Conservation (phyloP, 1,140 invertebrate species). For the Maniola jurtina region DNA sequence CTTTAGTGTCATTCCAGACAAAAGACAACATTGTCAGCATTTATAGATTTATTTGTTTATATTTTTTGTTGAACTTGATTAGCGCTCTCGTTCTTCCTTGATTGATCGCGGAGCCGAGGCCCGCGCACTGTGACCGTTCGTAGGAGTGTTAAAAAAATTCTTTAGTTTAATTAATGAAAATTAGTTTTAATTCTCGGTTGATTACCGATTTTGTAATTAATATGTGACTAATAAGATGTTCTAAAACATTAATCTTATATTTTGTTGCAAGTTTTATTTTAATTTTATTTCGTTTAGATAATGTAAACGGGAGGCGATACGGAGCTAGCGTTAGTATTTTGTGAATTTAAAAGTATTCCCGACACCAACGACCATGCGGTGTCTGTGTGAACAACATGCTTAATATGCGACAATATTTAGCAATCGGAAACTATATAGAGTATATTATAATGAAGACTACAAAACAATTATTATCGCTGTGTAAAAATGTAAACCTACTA, state of each 20-base stretch:
- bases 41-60: slow-evolving; percentile 71
- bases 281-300: slow-evolving; percentile 43
- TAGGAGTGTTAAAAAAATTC: slow-evolving; percentile 47
- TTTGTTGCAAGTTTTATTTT: slow-evolving; percentile 46
- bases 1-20: slow-evolving; percentile 76
- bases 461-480: slow-evolving; percentile 76
- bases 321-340: slow-evolving; percentile 48
- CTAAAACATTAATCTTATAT: slow-evolving; percentile 49
- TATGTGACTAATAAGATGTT: slow-evolving; percentile 58
- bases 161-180: slow-evolving; percentile 59
- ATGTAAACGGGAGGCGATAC: slow-evolving; percentile 34
- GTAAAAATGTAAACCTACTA: slow-evolving; percentile 78
- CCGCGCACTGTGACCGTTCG: slow-evolving; percentile 40
- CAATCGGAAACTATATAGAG: slow-evolving; percentile 69
- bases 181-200: slow-evolving; percentile 38
- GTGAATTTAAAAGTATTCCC: slow-evolving; percentile 49
- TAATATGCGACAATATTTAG: slow-evolving; percentile 78
- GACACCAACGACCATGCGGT: slow-evolving; percentile 53
- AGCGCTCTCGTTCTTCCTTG: slow-evolving; percentile 33
- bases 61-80: slow-evolving; percentile 44
- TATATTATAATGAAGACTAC: slow-evolving; percentile 73
- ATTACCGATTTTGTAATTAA: slow-evolving; percentile 45
- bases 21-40: slow-evolving; percentile 77
- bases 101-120: slow-evolving; percentile 27
- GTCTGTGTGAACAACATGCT: slow-evolving; percentile 59